A percentile compares a stretch with the other conserved stretches of the same genome.
These are phyloP conservation scores for Xiphias gladius DNA, from an alignment of 2,113 vertebrate genomes.

Conservation along the genomic window DNA sequence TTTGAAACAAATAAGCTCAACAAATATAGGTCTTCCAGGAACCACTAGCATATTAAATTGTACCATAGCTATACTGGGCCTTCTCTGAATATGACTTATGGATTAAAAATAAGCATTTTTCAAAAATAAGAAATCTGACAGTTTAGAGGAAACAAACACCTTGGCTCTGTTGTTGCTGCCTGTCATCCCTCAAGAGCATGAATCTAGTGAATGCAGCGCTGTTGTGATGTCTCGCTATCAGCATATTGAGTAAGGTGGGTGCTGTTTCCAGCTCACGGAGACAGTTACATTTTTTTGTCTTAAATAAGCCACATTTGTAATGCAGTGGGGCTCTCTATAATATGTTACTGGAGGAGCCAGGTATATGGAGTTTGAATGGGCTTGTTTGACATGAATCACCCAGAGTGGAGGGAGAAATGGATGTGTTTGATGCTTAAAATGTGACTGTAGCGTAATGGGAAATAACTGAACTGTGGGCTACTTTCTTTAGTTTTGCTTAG, in stretches of 20 bases:
- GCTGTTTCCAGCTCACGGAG: slow-evolving; percentile 50
- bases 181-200: slow-evolving; percentile 33
- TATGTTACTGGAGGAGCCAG: slow-evolving; percentile 52
- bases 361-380: slow-evolving; percentile 73
- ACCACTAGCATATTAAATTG: neutral
- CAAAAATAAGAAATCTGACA: slow-evolving; percentile 46
- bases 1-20: slow-evolving; percentile 27
- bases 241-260: slow-evolving; percentile 59
- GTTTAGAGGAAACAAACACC: slow-evolving; percentile 37
- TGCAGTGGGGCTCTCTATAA: slow-evolving; percentile 40
- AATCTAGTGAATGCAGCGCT: slow-evolving; percentile 37
- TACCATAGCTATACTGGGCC: neutral
- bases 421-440: slow-evolving; percentile 66
- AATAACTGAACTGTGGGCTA: slow-evolving; percentile 38
- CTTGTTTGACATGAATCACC: slow-evolving; percentile 68
- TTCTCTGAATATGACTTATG: neutral
- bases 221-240: slow-evolving; percentile 44
- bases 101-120: neutral
- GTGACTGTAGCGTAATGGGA: slow-evolving; percentile 36
- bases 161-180: slow-evolving; percentile 31
- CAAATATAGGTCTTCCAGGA: slow-evolving; percentile 5
- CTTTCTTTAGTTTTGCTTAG: slow-evolving; percentile 38
- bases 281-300: slow-evolving; percentile 6
- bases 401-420: slow-evolving; percentile 54
- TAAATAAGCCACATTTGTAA: slow-evolving; percentile 52